phyloP scores from a whole-genome alignment of 2,888 invertebrate species.

The Noctua janthe region DNA sequence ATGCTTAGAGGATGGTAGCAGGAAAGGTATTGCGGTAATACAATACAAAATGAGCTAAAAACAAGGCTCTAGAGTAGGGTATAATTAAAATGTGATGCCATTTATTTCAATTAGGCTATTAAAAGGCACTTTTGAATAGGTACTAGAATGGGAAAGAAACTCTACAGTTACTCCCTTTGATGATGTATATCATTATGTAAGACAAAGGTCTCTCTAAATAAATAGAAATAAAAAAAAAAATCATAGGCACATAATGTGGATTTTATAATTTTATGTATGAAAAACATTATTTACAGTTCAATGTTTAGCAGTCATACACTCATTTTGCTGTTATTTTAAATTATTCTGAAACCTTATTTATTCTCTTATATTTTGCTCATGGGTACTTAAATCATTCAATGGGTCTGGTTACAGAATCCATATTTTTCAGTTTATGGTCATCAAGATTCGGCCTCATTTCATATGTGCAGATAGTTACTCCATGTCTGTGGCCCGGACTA shows the following conservation, averaged over 20 bases:
- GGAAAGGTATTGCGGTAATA: neutral
- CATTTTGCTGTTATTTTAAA: slow-evolving; percentile 4
- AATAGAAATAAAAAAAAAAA: neutral
- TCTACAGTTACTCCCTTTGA: neutral
- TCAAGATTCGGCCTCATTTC: slow-evolving; percentile 96
- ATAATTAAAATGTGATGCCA: neutral
- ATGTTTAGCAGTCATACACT: slow-evolving; percentile 15
- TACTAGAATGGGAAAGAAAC: neutral
- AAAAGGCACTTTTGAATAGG: neutral
- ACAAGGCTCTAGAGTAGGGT: neutral
- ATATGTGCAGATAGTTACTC: slow-evolving; percentile 97
- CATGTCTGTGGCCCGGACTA: slow-evolving; percentile 95
- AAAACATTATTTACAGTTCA: slow-evolving; percentile 43
- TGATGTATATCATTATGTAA: neutral
- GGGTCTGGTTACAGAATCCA: slow-evolving; percentile 91
- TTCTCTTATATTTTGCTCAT: slow-evolving; percentile 5
- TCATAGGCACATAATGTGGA: neutral
- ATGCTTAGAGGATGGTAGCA: neutral
- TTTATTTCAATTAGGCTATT: neutral
- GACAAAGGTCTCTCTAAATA: neutral
- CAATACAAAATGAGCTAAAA: neutral
- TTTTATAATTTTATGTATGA: slow-evolving; percentile 16
- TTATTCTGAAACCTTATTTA: slow-evolving; percentile 3
- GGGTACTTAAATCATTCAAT: slow-evolving; percentile 83
- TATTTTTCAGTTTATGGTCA: slow-evolving; percentile 94